Conservation (phyloP, 2,113 vertebrate genomes). For the Prionailurus viverrinus region DNA sequence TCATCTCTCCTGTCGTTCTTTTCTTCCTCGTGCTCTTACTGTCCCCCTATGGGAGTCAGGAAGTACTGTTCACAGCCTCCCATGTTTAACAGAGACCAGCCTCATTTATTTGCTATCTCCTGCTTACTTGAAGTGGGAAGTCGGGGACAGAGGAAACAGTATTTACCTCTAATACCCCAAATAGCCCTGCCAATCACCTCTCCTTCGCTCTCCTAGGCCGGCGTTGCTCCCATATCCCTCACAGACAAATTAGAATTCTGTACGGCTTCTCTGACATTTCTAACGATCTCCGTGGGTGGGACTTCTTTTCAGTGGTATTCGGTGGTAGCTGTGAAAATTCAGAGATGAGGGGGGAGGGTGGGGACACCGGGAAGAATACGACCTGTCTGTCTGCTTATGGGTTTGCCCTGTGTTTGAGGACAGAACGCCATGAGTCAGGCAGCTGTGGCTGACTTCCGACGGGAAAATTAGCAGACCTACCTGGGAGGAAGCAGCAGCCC, state of each 20-base stretch:
- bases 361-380: neutral
- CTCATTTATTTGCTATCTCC: neutral
- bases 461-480: neutral
- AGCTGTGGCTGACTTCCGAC: neutral
- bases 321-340: neutral
- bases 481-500: neutral
- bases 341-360: neutral
- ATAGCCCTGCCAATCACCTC: neutral
- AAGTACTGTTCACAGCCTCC: neutral
- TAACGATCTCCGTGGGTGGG: neutral
- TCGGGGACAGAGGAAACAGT: neutral
- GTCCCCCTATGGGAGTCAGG: neutral
- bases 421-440: neutral
- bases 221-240: neutral
- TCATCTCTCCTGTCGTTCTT: neutral
- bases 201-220: neutral
- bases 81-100: neutral
- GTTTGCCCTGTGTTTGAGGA: neutral
- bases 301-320: neutral
- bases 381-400: neutral
- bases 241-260: neutral
- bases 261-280: neutral
- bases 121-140: neutral
- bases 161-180: neutral
- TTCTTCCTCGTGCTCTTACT: neutral